These are phyloP conservation scores for Lordiphosa fenestrarum DNA, from an alignment of 2,888 invertebrate species.

Conservation along the genomic window DNA sequence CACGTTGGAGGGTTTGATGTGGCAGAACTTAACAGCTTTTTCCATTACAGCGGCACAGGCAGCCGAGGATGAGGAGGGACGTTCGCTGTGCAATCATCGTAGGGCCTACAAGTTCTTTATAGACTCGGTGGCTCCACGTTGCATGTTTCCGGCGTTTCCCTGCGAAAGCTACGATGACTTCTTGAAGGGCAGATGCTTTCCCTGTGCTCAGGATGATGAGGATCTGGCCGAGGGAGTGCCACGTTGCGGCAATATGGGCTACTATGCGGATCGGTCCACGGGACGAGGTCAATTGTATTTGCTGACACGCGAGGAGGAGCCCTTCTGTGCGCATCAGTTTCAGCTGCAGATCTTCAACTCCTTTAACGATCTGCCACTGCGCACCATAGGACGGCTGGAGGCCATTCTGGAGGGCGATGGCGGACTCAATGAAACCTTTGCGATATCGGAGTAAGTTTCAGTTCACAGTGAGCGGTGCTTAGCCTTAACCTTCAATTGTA, in stretches of 20 bases:
- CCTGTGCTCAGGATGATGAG: constrained; percentile 82
- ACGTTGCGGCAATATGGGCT: constrained; percentile 95
- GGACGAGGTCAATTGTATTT: constrained; percentile 93
- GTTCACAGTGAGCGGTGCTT: background rate
- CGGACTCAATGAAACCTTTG: constrained; percentile 92
- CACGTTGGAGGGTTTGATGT: constrained; percentile 16
- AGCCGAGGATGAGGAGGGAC: constrained; percentile 91
- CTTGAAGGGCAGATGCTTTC: constrained; percentile 88
- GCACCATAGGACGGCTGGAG: constrained; percentile 86
- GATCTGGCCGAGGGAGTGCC: constrained; percentile 80
- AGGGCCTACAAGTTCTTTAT: constrained; percentile 97
- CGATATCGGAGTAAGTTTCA: constrained; percentile 88
- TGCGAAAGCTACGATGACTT: constrained; percentile 93
- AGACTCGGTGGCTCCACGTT: constrained; percentile 94
- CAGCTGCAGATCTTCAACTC: constrained; percentile 90
- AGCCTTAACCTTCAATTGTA: constrained; percentile 29
- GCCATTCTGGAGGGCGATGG: constrained; percentile 90
- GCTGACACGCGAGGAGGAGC: constrained; percentile 93
- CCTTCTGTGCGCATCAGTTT: constrained; percentile 96
- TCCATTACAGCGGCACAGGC: constrained; percentile 81
- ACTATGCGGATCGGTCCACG: constrained; percentile 91
- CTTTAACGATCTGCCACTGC: constrained; percentile 83
- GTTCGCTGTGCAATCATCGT: constrained; percentile 95
- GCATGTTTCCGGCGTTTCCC: constrained; percentile 94
- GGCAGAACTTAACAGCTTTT: constrained; percentile 7